Percentiles rank a stretch among this genome's conserved stretches.
Conservation (phyloP, 1,140 invertebrate species). For the Xylocopa sonorina region DNA sequence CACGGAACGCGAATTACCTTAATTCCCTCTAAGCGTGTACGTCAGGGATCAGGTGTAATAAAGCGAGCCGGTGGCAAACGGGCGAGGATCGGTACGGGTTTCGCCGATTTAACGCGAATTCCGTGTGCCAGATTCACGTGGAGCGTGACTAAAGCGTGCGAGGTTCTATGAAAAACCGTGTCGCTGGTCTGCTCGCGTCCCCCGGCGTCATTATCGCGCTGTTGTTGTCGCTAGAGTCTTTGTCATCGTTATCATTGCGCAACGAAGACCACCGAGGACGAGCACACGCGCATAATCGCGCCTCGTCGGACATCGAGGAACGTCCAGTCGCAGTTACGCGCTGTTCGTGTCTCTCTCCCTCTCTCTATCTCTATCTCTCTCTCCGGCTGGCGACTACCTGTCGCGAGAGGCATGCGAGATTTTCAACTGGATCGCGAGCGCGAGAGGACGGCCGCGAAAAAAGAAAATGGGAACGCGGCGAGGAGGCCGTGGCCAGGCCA, state of each 20-base stretch:
- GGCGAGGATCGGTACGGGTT: background rate
- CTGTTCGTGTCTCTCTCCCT: too few relatives aligned
- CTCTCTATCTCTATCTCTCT: background rate
- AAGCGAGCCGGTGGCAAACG: background rate
- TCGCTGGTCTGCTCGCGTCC: too few relatives aligned
- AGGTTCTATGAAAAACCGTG: constrained; percentile 59
- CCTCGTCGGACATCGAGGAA: constrained; percentile 18
- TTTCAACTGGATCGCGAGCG: background rate
- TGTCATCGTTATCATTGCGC: constrained; percentile 72
- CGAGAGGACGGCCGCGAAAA: background rate
- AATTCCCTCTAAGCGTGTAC: background rate
- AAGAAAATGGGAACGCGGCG: background rate
- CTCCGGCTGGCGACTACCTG: background rate
- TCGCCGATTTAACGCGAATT: constrained; percentile 15
- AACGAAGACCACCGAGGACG: constrained; percentile 63
- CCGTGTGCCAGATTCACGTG: background rate
- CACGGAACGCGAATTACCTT: background rate
- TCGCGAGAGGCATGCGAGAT: background rate
- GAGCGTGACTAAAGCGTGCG: constrained; percentile 12
- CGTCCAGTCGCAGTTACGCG: background rate
- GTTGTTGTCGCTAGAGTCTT: constrained; percentile 58
- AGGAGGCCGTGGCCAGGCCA: background rate
- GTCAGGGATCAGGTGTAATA: background rate
- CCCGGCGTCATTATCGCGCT: constrained; percentile 58
- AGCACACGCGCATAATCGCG: constrained; percentile 46